phyloP scores from a whole-genome alignment of 2,888 invertebrate species.

The Idaea aversata region DNA sequence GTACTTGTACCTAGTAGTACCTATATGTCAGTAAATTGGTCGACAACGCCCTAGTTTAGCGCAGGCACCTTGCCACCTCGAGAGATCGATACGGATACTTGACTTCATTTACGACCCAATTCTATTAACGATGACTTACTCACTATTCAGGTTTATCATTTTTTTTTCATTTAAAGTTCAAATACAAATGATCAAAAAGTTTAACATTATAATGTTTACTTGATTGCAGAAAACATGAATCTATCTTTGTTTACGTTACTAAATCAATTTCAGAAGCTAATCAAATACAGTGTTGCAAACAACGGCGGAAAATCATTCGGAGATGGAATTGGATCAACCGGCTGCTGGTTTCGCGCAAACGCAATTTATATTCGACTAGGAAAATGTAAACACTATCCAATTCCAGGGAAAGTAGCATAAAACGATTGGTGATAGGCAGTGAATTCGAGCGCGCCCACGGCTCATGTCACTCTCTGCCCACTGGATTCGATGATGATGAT shows the following conservation, averaged over 20 bases:
- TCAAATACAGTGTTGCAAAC: background rate
- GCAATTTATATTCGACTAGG: constrained; percentile 23
- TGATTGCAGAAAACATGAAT: background rate
- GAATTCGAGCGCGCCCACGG: background rate
- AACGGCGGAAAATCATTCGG: constrained; percentile 14
- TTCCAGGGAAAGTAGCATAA: constrained; percentile 40
- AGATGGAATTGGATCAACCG: constrained; percentile 25
- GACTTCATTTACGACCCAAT: background rate
- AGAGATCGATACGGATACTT: background rate
- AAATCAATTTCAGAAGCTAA: constrained; percentile 3
- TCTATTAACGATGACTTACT: background rate
- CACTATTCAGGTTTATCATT: background rate
- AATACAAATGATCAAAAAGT: background rate
- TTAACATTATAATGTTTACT: background rate
- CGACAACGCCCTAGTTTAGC: background rate
- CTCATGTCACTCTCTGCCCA: too few relatives aligned
- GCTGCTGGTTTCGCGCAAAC: constrained; percentile 24
- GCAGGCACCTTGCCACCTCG: background rate
- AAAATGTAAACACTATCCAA: constrained; percentile 36
- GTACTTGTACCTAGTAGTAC: background rate
- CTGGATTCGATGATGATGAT: constrained; percentile 21
- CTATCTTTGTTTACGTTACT: background rate
- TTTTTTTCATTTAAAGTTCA: background rate
- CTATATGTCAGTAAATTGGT: background rate
- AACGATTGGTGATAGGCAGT: constrained; percentile 34